Evolutionary conservation across 2,113 vertebrate genomes (phyloP), one percentile per base, ranked within the genome.

Genomic region (Empidonax alnorum): DNA sequence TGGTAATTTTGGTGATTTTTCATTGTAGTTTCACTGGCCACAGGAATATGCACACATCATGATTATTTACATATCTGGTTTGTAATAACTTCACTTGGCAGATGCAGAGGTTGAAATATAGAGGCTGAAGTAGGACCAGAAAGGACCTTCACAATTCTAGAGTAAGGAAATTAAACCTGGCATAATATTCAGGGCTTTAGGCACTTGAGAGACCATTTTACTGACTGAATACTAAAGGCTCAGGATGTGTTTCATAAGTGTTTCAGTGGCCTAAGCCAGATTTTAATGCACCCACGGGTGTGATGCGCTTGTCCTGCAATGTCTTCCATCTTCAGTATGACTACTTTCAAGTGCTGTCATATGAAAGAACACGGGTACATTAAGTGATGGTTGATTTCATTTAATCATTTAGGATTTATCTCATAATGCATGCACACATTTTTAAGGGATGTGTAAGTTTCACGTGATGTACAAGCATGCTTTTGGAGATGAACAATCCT

Each of bases 401-500:
- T 41, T 63, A 66, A 31, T 42, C 1, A 27, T 79, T 89, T 65
- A 59, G 65, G 16, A 67, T 50, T 92, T 67, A 65, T 44, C 9
- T 28, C 15, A 44, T 30, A 27, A 35, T 3, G 9, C 2, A 4
- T 7, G 7, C 19, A 37, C 18, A 22, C 14, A 46, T 35, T 66
- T 61, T 87, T 59, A 71, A 6, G 12, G 63, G 35, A 27, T 44
- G 35, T 4, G 1, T 30, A 67, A 93, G 55, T 49, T 76, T 66
- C 55, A 16, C 0, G 5, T 23, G 53, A 87, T 21, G 4, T 12
- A 52, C 1, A 4, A 73, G 30, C 62, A 61, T 1, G 1, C 10
- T 61, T 23, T 22, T 3, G 18, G 47, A 63, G 44, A 68, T 1
- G 0, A 85, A 30, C 11, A 62, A 44, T 33, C 46, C 44, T 3